phyloP scores from a whole-genome alignment of 1,140 invertebrate genomes.

The Cydia strobilella region DNA sequence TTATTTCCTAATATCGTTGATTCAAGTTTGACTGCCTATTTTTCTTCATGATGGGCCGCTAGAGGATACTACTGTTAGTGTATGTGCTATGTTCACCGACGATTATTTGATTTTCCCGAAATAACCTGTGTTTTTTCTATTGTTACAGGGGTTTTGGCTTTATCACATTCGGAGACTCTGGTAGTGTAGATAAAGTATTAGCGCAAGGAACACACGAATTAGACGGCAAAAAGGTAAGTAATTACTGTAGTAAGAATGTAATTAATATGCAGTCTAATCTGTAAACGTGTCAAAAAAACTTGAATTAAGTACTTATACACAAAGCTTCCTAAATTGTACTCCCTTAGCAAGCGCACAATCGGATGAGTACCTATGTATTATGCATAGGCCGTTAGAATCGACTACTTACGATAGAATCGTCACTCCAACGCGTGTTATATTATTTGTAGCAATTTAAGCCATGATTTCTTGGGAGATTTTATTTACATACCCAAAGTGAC shows the following conservation, averaged over 20 bases:
- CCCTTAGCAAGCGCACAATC: background rate
- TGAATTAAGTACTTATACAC: no score
- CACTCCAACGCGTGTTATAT: background rate
- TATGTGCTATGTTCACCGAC: background rate
- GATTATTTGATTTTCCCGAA: background rate
- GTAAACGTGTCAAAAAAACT: no score
- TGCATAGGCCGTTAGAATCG: background rate
- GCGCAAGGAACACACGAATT: slow-evolving; percentile 95
- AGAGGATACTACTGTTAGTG: no score
- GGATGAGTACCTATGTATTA: background rate
- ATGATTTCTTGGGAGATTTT: slow-evolving; percentile 42
- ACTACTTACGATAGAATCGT: background rate
- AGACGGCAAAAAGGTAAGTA: slow-evolving; percentile 95
- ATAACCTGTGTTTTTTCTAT: slow-evolving; percentile 66
- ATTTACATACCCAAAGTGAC: slow-evolving; percentile 56
- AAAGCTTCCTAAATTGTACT: background rate
- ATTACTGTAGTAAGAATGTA: background rate
- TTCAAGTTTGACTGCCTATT: no score
- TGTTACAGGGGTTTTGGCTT: slow-evolving; percentile 98
- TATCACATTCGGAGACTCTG: slow-evolving; percentile 96
- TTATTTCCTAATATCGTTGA: no score
- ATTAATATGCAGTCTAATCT: no score
- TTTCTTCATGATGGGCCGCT: no score
- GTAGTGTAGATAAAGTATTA: slow-evolving; percentile 97
- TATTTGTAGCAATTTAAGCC: background rate